Base-by-base conservation (phyloP, 64 coral and sea anemone genomes). In the Stylophora pistillata region DNA sequence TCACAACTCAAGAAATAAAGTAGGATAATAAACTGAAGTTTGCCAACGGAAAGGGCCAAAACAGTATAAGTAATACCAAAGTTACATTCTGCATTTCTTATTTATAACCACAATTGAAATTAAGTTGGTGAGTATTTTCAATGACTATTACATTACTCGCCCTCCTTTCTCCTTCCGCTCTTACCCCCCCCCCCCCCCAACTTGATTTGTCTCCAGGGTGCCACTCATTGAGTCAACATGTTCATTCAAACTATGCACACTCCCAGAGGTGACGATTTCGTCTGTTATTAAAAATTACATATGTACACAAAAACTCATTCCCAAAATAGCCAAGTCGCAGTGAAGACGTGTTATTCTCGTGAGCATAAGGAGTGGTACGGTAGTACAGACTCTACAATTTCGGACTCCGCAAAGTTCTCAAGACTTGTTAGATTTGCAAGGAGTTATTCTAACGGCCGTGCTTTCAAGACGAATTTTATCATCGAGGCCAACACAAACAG, bases 221-320 rank as follows among this genome's bases (percentile, higher is more conserved):
- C 20, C 25, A 59, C 53, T 13, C 28, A 68, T 53, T 84, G 80
- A 68, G 21, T 84, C 61, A n/a, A 69, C 29, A 70, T 23, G 68
- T 84, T 83, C 30, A 83, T 83, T 69, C 80, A 53, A 54, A 70
- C 80, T 70, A 84, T 84, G 80, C 33, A 30, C 17, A 61, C n/a
- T 84, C 80, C 61, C 80, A 41, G 34, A 29, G 80, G 80, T 84
- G 80, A 84, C 61, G 80, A 84, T 69, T 65, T 84, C 52, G 80
- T 66, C 61, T 84, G 80, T 84, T 84, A 84, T 84, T 84, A 84
- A 84, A 84, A 84, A 70, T 34, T 84, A 84, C 62, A 62, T 84
- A 84, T 84, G 80, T 84, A 84, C 80, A 84, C 80, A 84, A 84
- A 69, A 66, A 84, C 33, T 84, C 80, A 84, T 84, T 84, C 80